A percentile compares a stretch with the other conserved stretches of the same genome.
These are phyloP conservation scores for Cheilosia vernalis DNA, from an alignment of 2,888 invertebrate genomes.

Conservation along the genomic window DNA sequence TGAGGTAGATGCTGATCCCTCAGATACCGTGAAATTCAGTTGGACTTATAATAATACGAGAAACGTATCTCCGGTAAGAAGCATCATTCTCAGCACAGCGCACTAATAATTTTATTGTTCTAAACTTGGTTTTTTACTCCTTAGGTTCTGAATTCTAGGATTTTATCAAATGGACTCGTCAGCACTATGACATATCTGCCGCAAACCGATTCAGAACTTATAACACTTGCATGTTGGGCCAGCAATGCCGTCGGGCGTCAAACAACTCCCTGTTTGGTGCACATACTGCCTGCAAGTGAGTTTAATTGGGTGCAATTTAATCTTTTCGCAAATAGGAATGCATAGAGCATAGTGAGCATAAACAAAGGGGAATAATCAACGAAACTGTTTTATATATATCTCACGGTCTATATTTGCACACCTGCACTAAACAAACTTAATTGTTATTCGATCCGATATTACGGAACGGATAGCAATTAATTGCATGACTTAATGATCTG, in stretches of 20 bases:
- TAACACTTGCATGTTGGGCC: constrained; percentile 94
- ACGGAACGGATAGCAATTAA: constrained; percentile 28
- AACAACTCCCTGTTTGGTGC: constrained; percentile 91
- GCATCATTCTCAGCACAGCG: not conserved
- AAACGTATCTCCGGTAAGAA: constrained; percentile 89
- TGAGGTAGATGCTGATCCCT: constrained; percentile 91
- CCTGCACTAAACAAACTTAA: constrained; percentile 15
- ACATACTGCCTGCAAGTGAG: constrained; percentile 92
- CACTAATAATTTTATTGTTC: not conserved
- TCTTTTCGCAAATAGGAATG: not conserved
- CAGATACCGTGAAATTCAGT: constrained; percentile 88
- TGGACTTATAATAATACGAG: constrained; percentile 93
- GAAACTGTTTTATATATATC: constrained; percentile 47
- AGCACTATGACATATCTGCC: constrained; percentile 86
- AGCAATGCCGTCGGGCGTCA: constrained; percentile 93
- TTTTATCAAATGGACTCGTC: constrained; percentile 84
- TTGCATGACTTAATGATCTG: constrained; percentile 9
- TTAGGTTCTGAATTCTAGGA: constrained; percentile 84
- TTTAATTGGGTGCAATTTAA: constrained; percentile 69
- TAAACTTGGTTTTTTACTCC: constrained; percentile 32
- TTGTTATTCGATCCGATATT: constrained; percentile 9
- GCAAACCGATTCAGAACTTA: constrained; percentile 87
- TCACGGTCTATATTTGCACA: not conserved
- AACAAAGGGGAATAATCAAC: constrained; percentile 41
- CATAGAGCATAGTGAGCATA: not conserved